Percentiles rank a stretch among this genome's conserved stretches.
Conservation (phyloP, 2,888 invertebrate species). For the Acleris emargana region DNA sequence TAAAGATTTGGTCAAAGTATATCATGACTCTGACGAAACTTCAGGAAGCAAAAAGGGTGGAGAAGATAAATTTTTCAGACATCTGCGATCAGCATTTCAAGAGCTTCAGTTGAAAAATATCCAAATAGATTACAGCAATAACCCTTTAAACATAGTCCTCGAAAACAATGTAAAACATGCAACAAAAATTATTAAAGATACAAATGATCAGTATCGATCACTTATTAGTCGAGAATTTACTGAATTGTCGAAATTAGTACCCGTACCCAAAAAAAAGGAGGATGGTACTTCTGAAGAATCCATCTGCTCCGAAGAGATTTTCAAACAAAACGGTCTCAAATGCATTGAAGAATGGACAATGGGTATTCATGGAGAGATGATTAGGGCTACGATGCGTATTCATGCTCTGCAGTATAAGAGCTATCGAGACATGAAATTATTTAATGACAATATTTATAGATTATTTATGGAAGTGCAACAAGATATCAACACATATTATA, state of each 20-base stretch:
- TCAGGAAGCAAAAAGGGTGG: constrained; percentile 61
- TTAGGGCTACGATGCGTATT: constrained; percentile 74
- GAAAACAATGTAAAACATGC: constrained; percentile 73
- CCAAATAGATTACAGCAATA: constrained; percentile 68
- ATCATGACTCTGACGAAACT: constrained; percentile 61
- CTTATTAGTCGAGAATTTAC: constrained; percentile 65
- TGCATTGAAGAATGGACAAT: constrained; percentile 84
- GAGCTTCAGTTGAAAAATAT: constrained; percentile 68
- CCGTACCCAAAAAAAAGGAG: constrained; percentile 64
- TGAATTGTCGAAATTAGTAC: constrained; percentile 63
- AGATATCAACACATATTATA: constrained; percentile 72
- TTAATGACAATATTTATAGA: constrained; percentile 68
- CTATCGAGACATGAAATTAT: constrained; percentile 69
- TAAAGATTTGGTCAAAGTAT: constrained; percentile 69
- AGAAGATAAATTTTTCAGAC: constrained; percentile 70
- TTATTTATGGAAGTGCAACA: constrained; percentile 73
- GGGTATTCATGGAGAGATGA: constrained; percentile 83
- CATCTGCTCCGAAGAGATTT: constrained; percentile 61
- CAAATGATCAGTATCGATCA: constrained; percentile 61
- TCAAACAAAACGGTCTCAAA: constrained; percentile 67
- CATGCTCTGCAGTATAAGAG: constrained; percentile 66
- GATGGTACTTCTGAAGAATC: constrained; percentile 57
- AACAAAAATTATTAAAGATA: constrained; percentile 64
- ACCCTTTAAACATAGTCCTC: constrained; percentile 70
- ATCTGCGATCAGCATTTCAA: constrained; percentile 62